Conservation (phyloP, 1,140 invertebrate genomes). For the Drosophila teissieri region DNA sequence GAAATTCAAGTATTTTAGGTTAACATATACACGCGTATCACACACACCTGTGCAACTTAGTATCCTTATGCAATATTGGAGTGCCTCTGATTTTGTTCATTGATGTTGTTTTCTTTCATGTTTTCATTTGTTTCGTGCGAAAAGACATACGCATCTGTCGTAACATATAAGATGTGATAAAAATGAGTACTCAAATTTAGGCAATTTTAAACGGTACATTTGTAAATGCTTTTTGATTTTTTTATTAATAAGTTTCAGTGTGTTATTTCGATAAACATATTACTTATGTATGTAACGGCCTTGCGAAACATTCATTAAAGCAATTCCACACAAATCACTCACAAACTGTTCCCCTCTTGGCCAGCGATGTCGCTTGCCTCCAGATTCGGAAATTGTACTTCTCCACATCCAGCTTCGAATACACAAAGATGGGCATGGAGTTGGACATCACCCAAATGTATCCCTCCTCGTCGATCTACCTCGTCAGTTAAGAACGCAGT, state of each 20-base stretch:
- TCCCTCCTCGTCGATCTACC: conserved; percentile 85
- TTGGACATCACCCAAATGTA: conserved; percentile 87
- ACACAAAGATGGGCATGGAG: conserved; percentile 87
- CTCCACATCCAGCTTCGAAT: conserved; percentile 86
- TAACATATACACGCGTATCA: conserved; percentile 39
- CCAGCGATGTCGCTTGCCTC: conserved; percentile 54
- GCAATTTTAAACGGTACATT: conserved; percentile 73
- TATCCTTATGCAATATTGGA: conserved; percentile 84
- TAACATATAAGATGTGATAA: conserved; percentile 78
- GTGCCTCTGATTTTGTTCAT: conserved; percentile 81
- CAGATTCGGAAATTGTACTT: conserved; percentile 87
- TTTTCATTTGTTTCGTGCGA: conserved; percentile 50
- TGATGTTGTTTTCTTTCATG: conserved; percentile 45
- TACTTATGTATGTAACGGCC: conserved; percentile 56
- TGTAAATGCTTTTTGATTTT: conserved; percentile 80
- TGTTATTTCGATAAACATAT: conserved; percentile 56
- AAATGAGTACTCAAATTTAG: conserved; percentile 78
- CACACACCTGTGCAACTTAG: conserved; percentile 76
- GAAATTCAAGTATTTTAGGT: conserved; percentile 48
- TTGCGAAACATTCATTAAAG: conserved; percentile 63
- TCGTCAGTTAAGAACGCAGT: not conserved
- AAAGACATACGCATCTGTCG: conserved; percentile 62
- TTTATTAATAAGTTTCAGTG: conserved; percentile 64
- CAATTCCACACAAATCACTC: conserved; percentile 65
- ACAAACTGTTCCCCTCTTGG: conserved; percentile 66